phyloP scores from a whole-genome alignment of 1,140 invertebrate genomes.

The Harpegnathos saltator region DNA sequence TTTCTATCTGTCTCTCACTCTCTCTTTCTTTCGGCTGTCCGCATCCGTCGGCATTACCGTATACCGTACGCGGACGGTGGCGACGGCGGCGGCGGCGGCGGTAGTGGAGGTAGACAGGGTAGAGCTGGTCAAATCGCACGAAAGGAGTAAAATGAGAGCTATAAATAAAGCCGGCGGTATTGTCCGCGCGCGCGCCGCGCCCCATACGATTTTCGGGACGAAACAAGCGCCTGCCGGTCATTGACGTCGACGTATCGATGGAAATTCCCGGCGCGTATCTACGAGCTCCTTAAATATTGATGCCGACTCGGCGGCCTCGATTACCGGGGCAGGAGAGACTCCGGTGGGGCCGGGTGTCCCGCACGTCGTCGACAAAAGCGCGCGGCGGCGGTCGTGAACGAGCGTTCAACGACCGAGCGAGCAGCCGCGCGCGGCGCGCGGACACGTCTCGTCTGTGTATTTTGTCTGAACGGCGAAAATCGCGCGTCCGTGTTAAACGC shows the following conservation, averaged over 20 bases:
- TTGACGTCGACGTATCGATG: slow-evolving; percentile 33
- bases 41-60: slow-evolving; percentile 19
- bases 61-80: slow-evolving; percentile 2
- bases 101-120: too few relatives aligned
- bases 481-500: not conserved
- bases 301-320: slow-evolving; percentile 29
- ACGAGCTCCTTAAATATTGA: slow-evolving; percentile 45
- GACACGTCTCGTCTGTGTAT: too few relatives aligned
- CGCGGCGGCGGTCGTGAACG: not conserved
- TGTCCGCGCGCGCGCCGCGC: too few relatives aligned
- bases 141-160: slow-evolving; percentile 52
- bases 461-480: not conserved
- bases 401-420: slow-evolving; percentile 11
- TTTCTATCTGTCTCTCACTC: not conserved
- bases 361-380: not conserved
- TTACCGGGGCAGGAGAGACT: slow-evolving; percentile 3
- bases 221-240: slow-evolving; percentile 34
- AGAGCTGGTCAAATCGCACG: slow-evolving; percentile 53
- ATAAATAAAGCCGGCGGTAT: slow-evolving; percentile 52
- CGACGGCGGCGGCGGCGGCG: too few relatives aligned
- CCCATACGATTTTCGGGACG: slow-evolving; percentile 32
- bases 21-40: not conserved
- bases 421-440: too few relatives aligned
- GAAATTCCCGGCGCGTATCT: slow-evolving; percentile 38
- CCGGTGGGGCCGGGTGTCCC: not conserved